A percentile compares a stretch with the other conserved stretches of the same genome.
phyloP scores from a whole-genome alignment of 2,888 invertebrate genomes.

The Caenorhabditis zanzibari region DNA sequence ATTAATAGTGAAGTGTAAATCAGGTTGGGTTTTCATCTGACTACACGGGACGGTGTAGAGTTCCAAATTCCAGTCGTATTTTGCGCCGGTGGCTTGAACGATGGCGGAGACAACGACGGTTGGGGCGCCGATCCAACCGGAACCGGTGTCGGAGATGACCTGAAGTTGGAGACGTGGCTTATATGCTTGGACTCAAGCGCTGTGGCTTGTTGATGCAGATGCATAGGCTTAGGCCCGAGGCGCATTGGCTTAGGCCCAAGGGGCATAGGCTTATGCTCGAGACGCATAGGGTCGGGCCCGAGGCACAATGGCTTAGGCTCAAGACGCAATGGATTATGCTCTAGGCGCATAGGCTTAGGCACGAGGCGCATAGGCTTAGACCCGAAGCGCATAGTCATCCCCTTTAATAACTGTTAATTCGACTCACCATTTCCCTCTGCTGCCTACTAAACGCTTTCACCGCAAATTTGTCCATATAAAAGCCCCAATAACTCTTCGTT shows the following conservation, averaged over 20 bases:
- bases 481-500: constrained; percentile 77
- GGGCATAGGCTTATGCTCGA: no score
- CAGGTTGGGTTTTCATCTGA: constrained; percentile 60
- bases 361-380: no score
- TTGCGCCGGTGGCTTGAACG: constrained; percentile 70
- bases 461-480: constrained; percentile 65
- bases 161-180: background rate
- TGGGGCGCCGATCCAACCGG: constrained; percentile 74
- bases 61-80: constrained; percentile 66
- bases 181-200: no score
- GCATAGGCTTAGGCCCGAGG: no score
- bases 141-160: constrained; percentile 80
- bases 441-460: constrained; percentile 30
- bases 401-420: background rate
- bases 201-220: no score
- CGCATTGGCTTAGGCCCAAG: no score
- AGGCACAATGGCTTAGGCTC: no score
- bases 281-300: no score
- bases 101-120: constrained; percentile 55
- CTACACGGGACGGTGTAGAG: constrained; percentile 74
- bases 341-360: no score
- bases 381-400: no score
- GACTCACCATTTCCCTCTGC: background rate
- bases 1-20: constrained; percentile 73
- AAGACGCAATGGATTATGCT: no score